phyloP scores from a whole-genome alignment of 2,797 vertebrate species.

The Taenioides sp. region DNA sequence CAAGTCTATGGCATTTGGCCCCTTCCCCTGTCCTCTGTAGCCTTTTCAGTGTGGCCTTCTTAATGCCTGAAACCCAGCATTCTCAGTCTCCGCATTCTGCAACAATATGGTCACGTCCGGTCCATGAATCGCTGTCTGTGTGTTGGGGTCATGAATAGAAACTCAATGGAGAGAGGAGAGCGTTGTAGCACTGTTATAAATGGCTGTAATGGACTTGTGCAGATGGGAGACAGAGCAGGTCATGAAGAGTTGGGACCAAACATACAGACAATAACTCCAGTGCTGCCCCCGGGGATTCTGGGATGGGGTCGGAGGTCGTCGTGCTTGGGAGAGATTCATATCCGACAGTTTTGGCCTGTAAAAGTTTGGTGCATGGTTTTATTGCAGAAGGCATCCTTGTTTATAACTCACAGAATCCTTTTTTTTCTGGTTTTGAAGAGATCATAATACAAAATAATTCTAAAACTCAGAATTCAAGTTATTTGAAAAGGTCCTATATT shows the following conservation, averaged over 20 bases:
- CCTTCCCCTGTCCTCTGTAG: constrained; percentile 26
- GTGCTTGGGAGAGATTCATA: constrained; percentile 67
- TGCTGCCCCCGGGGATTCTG: constrained; percentile 58
- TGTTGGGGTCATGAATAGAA: constrained; percentile 56
- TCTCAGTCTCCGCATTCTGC: constrained; percentile 65
- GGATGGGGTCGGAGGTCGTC: constrained; percentile 60
- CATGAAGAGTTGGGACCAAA: constrained; percentile 55
- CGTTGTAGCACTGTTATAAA: constrained; percentile 57
- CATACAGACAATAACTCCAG: constrained; percentile 63
- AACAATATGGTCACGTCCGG: constrained; percentile 67
- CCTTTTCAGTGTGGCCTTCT: constrained; percentile 42
- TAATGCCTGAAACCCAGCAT: constrained; percentile 21
- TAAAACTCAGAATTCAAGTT: too few relatives aligned
- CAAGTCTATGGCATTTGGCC: constrained; percentile 23
- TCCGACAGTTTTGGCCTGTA: constrained; percentile 63
- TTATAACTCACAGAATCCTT: constrained; percentile 34
- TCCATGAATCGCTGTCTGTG: constrained; percentile 73
- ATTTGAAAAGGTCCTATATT: too few relatives aligned
- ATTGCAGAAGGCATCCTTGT: constrained; percentile 52
- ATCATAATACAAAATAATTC: not conserved
- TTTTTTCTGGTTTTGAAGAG: not conserved
- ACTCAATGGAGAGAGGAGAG: constrained; percentile 52
- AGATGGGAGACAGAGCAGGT: constrained; percentile 68
- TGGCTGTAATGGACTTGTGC: constrained; percentile 60
- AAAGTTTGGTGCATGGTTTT: constrained; percentile 51